Evolutionary conservation across 2,113 vertebrate species (phyloP), one percentile per base, ranked within the genome.

Genomic region (Egretta garzetta): DNA sequence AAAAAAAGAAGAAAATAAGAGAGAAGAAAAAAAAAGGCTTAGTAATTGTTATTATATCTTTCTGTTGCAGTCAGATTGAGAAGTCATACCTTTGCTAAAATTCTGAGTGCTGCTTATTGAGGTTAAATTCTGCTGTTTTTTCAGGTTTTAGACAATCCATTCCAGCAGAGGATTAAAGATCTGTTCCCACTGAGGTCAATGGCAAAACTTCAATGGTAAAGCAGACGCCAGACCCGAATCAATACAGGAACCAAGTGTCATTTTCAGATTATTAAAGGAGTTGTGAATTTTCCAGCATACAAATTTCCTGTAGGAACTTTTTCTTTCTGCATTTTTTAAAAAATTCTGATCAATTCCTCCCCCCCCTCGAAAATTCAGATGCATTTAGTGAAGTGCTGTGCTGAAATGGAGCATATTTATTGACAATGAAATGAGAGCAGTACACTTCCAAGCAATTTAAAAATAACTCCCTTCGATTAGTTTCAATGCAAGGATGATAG

Each of bases 401-500:
- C 96, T 97, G 97, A 98, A 97, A 97, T 4, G 1, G 77, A 97
- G 68, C 53, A 8, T 90, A 97, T 97, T 96, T 98, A 97, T 97
- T 94, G 97, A 98, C 93, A 97, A 96, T 94, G 91, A 97, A 98
- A 98, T 0, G 83, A 97, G 95, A 98, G 90, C 94, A 92, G 41
- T 90, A 94, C 89, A 79, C 76, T 98, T 98, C 89, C 97, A 96
- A 96, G 93, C 96, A 95, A 97, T 98, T 98, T 97, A 96, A 97
- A 97, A 97, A 98, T 95, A 97, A 97, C 97, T 97, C 82, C 72
- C 75, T 97, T 98, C 37, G 80, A 95, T 97, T 95, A 87, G 52
- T 84, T 90, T 96, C 93, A 90, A 97, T 96, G 95, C 86, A 94
- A 96, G 91, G 63, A 87, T 59, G 80, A 97, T 95, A 95, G 89